A percentile compares a stretch with the other conserved stretches of the same genome.
Evolutionary conservation across 2,797 vertebrate genomes (phyloP).

Genomic region (Gambusia yucatana): DNA sequence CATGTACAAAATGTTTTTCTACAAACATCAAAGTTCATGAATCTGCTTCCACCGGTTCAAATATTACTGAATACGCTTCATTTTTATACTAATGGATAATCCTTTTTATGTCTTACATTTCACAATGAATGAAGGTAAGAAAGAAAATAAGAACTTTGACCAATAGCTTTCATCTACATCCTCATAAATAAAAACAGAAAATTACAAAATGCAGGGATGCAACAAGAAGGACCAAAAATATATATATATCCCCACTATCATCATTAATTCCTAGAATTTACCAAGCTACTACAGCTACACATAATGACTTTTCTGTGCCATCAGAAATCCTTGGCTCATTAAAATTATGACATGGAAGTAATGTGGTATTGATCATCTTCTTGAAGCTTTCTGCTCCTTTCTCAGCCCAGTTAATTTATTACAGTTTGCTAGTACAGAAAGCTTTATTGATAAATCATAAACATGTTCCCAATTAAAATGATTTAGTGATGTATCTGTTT

Average conservation of each 20-base stretch:
- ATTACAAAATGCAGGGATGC: neutral
- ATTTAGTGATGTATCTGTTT: slow-evolving; percentile 21
- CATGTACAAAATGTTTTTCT: slow-evolving; percentile 25
- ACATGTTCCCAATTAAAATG: slow-evolving; percentile 21
- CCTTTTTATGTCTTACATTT: neutral
- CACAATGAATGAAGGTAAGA: neutral
- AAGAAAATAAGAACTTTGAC: slow-evolving; percentile 1
- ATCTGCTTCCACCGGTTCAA: neutral
- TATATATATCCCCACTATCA: neutral
- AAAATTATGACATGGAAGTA: slow-evolving; percentile 22
- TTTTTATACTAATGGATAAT: neutral
- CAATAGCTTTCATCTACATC: neutral
- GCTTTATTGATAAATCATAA: slow-evolving; percentile 27
- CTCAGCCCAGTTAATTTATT: slow-evolving; percentile 23
- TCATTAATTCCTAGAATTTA: neutral
- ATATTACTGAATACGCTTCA: neutral
- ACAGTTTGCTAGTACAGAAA: slow-evolving; percentile 11
- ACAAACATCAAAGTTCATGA: neutral
- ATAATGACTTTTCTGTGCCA: neutral
- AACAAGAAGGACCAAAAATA: neutral
- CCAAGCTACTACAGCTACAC: neutral
- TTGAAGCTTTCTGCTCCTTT: slow-evolving; percentile 18
- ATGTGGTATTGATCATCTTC: slow-evolving; percentile 31
- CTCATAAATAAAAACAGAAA: neutral
- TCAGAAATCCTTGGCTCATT: slow-evolving; percentile 20